Base-by-base conservation (phyloP, 2,113 vertebrate genomes). In the Nanger granti region DNA sequence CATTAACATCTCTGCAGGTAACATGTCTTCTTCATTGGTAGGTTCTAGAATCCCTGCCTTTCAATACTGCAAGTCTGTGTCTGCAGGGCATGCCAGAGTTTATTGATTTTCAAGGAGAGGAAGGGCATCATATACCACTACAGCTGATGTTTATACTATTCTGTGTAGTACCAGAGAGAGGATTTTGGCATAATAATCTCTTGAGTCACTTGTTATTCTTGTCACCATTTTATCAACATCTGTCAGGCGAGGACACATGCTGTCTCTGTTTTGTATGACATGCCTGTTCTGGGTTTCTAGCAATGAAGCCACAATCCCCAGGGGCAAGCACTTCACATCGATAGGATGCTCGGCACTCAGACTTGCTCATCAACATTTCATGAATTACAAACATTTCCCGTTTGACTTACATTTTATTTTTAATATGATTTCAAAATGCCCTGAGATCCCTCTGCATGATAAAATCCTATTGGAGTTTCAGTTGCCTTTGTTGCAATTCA, bases 201-300 rank as follows among this genome's bases (percentile, higher is more conserved):
- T 95, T 97, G 37, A 97, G 62, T 96, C 92, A 95, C 87, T 97
- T 98, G 93, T 87, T 95, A 97, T 97, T 95, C 96, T 97, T 96
- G 96, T 98, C 96, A 95, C 87, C 29, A 8, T 87, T 97, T 97
- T 97, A 97, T 97, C 96, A 96, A 94, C 87, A 94, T 97, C 97
- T 98, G 97, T 96, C 96, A 98, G 95, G 96, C 80, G 22, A 89
- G 41, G 44, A 97, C 95, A 94, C 97, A 95, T n/a, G 83, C 97
- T 93, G 89, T 95, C 97, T 97, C 82, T 97, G 87, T 97, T 98
- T 97, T 97, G 89, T 97, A 80, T 95, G 92, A 95, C 97, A 94
- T 28, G 80, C 31, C 90, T 87, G 84, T 97, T 52, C 82, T 0
- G 22, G 62, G 44, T 95, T 94, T 94, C 93, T 82, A 94, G 89